Evolutionary conservation across 2,113 vertebrate species (phyloP).

Genomic region (Pangasianodon gigas): DNA sequence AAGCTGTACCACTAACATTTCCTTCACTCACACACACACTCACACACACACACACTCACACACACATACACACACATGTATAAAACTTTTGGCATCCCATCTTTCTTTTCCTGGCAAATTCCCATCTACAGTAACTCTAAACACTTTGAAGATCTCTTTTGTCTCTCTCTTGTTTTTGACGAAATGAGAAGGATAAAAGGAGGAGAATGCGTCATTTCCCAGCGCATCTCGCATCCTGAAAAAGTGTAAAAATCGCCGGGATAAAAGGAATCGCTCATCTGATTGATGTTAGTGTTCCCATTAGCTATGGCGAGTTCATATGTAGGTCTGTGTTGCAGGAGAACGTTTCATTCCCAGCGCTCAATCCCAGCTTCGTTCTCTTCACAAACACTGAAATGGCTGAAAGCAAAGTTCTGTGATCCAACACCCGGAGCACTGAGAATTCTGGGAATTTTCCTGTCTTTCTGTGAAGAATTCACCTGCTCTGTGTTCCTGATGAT

Average conservation of each 20-base stretch:
- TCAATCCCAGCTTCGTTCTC: neutral
- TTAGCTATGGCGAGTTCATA: neutral
- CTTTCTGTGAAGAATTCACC: neutral
- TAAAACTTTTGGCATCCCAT: neutral
- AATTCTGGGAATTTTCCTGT: neutral
- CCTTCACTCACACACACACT: neutral
- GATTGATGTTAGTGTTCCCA: constrained; percentile 11
- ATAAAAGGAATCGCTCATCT: neutral
- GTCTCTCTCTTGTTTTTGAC: neutral
- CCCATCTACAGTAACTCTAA: neutral
- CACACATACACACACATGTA: neutral
- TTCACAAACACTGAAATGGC: neutral
- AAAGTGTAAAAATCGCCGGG: neutral
- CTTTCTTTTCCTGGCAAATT: neutral
- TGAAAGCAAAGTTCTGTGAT: neutral
- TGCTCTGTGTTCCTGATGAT: neutral
- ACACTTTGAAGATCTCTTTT: neutral
- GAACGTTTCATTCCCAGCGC: neutral
- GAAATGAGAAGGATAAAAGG: neutral
- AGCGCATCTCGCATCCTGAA: neutral
- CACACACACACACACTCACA: neutral
- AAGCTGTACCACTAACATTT: too few species aligned
- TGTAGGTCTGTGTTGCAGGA: neutral
- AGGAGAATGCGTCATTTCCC: neutral
- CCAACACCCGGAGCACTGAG: neutral